phyloP scores from a whole-genome alignment of 2,888 invertebrate genomes.

The Acleris holmiana region DNA sequence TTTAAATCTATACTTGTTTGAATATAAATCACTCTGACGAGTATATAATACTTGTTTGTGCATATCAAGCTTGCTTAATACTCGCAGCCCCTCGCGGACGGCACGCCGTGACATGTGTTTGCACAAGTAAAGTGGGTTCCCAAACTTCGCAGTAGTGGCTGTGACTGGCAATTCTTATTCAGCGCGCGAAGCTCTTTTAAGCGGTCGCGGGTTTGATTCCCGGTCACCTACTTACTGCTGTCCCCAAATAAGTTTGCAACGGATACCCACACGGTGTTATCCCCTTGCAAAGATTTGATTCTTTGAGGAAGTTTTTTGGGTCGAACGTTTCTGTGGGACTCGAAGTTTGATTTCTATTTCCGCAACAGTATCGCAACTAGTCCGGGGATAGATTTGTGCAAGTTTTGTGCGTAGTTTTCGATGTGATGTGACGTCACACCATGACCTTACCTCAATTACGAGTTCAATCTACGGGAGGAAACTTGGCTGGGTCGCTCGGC shows the following conservation, averaged over 20 bases:
- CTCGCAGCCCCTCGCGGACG: not conserved
- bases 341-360: conserved; percentile 5
- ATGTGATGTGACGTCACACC: not conserved
- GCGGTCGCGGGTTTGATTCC: conserved; percentile 30
- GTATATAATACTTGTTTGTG: too few relatives aligned
- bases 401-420: not conserved
- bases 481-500: too few relatives aligned
- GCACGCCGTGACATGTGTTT: not conserved
- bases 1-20: too few relatives aligned
- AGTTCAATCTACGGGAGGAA: too few relatives aligned
- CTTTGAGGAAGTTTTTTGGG: conserved; percentile 30
- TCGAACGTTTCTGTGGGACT: conserved; percentile 14
- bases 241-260: conserved; percentile 31
- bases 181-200: conserved; percentile 20
- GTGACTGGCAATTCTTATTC: conserved; percentile 36
- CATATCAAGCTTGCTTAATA: not conserved
- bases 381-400: not conserved
- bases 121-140: conserved; percentile 15
- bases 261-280: conserved; percentile 24
- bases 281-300: conserved; percentile 24
- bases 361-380: not conserved
- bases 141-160: not conserved
- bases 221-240: conserved; percentile 37
- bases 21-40: too few relatives aligned
- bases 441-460: too few relatives aligned